Evolutionary conservation across 2,888 invertebrate species (phyloP).

Genomic region (Drosophila vallismaia): DNA sequence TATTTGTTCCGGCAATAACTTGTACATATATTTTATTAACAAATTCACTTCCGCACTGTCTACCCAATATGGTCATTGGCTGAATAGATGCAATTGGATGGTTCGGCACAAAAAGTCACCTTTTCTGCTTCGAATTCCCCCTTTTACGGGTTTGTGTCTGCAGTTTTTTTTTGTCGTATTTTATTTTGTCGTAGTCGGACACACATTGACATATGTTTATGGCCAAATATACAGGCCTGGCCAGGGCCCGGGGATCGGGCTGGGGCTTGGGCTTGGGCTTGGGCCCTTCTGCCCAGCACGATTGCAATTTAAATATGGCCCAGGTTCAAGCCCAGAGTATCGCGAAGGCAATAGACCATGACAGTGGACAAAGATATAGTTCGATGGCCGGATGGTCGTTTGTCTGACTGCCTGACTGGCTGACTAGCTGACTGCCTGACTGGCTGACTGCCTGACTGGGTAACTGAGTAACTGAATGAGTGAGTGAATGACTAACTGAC

Average conservation of each 20-base stretch:
- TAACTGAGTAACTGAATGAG: constrained; percentile 23
- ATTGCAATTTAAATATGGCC: constrained; percentile 50
- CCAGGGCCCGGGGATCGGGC: not conserved
- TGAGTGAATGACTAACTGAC: constrained; percentile 28
- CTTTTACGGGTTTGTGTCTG: not conserved
- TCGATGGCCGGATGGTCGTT: constrained; percentile 60
- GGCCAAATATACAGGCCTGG: not conserved
- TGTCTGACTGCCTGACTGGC: constrained; percentile 20
- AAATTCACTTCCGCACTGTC: not conserved
- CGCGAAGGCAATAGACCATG: constrained; percentile 74
- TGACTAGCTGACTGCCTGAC: constrained; percentile 25
- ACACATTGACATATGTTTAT: constrained; percentile 4
- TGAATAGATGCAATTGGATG: constrained; percentile 1
- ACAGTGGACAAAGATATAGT: constrained; percentile 61
- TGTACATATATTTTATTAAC: not conserved
- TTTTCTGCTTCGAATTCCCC: not conserved
- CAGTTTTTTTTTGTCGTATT: too few relatives aligned
- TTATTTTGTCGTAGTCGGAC: not conserved
- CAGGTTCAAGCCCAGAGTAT: constrained; percentile 43
- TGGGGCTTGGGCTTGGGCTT: not conserved
- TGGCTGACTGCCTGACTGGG: constrained; percentile 20
- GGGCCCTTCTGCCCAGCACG: constrained; percentile 1
- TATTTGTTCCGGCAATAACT: too few relatives aligned
- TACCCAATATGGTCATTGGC: not conserved
- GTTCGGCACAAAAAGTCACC: not conserved